Conservation (phyloP, 2,888 invertebrate genomes). For the Drosophila borealis region DNA sequence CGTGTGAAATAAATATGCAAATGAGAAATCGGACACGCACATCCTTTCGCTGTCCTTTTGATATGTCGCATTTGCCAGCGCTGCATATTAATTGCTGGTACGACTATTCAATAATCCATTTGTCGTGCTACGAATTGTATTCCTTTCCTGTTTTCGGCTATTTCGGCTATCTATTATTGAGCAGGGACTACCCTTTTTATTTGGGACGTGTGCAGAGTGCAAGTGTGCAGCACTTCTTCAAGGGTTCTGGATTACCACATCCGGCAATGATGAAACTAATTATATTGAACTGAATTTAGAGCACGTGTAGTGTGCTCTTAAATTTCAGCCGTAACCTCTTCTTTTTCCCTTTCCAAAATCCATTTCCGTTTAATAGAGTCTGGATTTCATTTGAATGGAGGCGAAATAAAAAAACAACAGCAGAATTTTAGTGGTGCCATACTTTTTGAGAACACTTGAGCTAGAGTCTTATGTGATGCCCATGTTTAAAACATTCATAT, state of each 20-base stretch:
- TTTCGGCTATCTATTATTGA: constrained; percentile 32
- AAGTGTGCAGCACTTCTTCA: constrained; percentile 52
- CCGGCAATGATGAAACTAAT: constrained; percentile 67
- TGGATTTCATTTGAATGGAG: constrained; percentile 1
- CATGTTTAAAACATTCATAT: too few relatives aligned
- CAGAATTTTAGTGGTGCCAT: background rate
- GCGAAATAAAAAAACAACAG: background rate
- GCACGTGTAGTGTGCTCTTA: constrained; percentile 59
- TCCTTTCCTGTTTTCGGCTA: constrained; percentile 51
- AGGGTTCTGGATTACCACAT: constrained; percentile 49
- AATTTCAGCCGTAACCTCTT: background rate
- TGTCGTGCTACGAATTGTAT: constrained; percentile 51
- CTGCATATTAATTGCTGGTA: constrained; percentile 38
- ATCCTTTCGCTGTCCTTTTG: constrained; percentile 65
- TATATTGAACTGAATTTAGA: constrained; percentile 59
- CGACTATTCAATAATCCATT: constrained; percentile 45
- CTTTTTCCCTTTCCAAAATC: background rate
- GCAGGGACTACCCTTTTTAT: constrained; percentile 21
- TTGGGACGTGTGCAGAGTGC: constrained; percentile 56
- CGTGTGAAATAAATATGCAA: constrained; percentile 49
- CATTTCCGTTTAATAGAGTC: constrained; percentile 29
- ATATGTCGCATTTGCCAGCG: constrained; percentile 28
- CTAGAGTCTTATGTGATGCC: too few relatives aligned
- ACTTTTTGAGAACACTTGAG: too few relatives aligned
- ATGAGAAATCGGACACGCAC: constrained; percentile 52